Base-by-base conservation (phyloP, 1,140 invertebrate species). In the Lamellibrachia luymesi region DNA sequence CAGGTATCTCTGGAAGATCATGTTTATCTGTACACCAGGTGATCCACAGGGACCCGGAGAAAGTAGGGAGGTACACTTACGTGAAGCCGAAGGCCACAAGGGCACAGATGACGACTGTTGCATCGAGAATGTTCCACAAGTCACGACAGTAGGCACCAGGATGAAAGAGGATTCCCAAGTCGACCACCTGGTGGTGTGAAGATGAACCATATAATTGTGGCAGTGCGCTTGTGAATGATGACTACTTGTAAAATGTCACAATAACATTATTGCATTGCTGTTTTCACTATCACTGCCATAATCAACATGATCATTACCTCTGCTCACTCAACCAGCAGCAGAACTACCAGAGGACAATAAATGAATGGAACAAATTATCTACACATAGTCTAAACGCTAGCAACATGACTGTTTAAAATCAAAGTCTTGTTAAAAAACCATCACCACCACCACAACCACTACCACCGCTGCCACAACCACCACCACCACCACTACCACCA, bases 41-140 rank as follows among this genome's bases (percentile, higher is more conserved):
- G 64, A 80, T 80, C 25, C 64, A 80, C 64, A 4, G 13, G 64
- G 64, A 22, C 25, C 0, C 25, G 7, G 64, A 80, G 64, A 80
- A 22, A 22, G 64, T 22, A 80, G 64, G 13, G 64, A 22, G 64
- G 64, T 80, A 92, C 22, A 96, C 96, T 97, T 96, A 98, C 98
- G 97, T 96, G 97, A 99, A 99, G 96, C 98, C 98, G 97, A 99
- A 99, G 95, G 99, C 99, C 94, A 99, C 98, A 94, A 98, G 97
- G 95, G 99, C 99, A 97, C 99, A 99, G 94, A 99, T 98, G 94
- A 99, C 99, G 95, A 99, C 99, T 94, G 99, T 98, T 94, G 99
- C 99, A 97, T 99, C 99, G 97, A 99, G 98, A 94, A 98, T 97
- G 95, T 98, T 98, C 97, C 97, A 98, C 92, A 97, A 95, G 95